phyloP scores from a whole-genome alignment of 2,888 invertebrate genomes.

The Leptinotarsa peninsularis region DNA sequence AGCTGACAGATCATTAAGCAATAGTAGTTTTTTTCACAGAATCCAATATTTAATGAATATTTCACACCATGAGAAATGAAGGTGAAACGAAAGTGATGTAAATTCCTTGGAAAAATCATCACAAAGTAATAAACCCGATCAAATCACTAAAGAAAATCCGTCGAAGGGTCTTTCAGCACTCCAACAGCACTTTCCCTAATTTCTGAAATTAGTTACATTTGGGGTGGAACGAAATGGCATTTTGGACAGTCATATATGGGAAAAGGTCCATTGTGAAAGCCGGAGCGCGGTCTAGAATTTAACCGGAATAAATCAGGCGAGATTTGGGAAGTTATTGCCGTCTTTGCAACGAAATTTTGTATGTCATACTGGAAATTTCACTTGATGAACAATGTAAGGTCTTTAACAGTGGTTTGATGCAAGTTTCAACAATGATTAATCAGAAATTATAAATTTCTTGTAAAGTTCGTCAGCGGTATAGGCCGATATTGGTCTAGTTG shows the following conservation, averaged over 20 bases:
- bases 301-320: constrained; percentile 61
- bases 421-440: too few relatives aligned
- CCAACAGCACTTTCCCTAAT: constrained; percentile 44
- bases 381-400: constrained; percentile 11
- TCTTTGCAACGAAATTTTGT: constrained; percentile 54
- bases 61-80: not conserved
- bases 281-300: constrained; percentile 53
- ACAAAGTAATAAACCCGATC: constrained; percentile 9
- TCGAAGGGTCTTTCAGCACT: constrained; percentile 23
- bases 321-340: constrained; percentile 59
- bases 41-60: not conserved
- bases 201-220: constrained; percentile 44
- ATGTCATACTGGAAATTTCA: constrained; percentile 55
- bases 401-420: not conserved
- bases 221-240: constrained; percentile 29
- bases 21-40: not conserved
- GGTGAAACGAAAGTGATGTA: not conserved
- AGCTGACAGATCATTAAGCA: too few relatives aligned
- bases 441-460: too few relatives aligned
- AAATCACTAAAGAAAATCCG: constrained; percentile 22
- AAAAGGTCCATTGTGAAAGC: constrained; percentile 36
- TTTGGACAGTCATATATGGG: constrained; percentile 44
- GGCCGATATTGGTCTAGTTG: too few relatives aligned
- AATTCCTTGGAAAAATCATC: not conserved
- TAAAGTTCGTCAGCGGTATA: too few relatives aligned